Percentiles rank a stretch among this genome's conserved stretches.
phyloP scores from a whole-genome alignment of 2,113 vertebrate genomes.

The Stictonetta naevosa region DNA sequence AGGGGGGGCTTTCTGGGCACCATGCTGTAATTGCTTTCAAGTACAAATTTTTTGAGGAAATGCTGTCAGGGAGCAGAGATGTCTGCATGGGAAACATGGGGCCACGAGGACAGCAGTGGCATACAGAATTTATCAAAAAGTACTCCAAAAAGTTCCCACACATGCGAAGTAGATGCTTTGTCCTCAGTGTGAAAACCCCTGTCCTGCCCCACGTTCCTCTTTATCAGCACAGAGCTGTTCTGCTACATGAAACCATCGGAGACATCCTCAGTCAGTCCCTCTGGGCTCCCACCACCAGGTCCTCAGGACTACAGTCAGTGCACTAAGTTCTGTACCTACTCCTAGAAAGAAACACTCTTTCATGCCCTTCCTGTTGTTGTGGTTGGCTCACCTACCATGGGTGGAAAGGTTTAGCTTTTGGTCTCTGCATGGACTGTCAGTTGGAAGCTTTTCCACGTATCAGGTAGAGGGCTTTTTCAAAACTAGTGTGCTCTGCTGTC shows the following conservation, averaged over 20 bases:
- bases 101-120: neutral
- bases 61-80: rapidly evolving
- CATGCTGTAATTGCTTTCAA: neutral
- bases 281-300: neutral
- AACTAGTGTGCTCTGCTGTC: neutral
- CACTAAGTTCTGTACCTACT: neutral
- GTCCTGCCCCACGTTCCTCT: neutral
- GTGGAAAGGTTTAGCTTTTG: neutral
- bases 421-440: neutral
- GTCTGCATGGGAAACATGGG: neutral
- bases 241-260: neutral
- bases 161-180: neutral
- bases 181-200: neutral
- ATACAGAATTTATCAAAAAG: neutral
- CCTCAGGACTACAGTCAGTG: neutral
- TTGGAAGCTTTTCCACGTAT: neutral
- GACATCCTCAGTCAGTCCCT: neutral
- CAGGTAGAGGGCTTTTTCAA: neutral
- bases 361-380: neutral
- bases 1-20: neutral
- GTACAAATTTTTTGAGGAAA: neutral
- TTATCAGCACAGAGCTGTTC: neutral
- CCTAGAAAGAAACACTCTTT: neutral
- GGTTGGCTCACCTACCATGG: neutral
- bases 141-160: neutral